Evolutionary conservation across 1,140 invertebrate genomes (phyloP).

Genomic region (Zaprionus ghesquierei): DNA sequence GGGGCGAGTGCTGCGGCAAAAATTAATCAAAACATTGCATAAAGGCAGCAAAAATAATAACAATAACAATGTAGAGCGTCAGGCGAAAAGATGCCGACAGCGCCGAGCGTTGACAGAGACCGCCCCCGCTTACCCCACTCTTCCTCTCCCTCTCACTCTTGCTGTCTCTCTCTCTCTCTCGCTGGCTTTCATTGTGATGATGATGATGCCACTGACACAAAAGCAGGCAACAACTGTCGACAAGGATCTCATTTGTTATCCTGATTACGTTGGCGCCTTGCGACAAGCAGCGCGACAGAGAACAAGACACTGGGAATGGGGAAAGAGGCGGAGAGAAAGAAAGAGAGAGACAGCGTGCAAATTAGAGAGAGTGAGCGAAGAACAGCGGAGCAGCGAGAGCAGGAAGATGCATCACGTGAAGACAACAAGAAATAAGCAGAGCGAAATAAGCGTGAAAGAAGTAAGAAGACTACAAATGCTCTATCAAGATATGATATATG

Average conservation of each 20-base stretch:
- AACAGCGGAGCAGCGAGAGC: neutral
- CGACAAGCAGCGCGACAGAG: slow-evolving; percentile 39
- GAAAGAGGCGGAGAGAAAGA: slow-evolving; percentile 16
- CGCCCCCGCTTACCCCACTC: neutral
- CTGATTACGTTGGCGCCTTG: slow-evolving; percentile 80
- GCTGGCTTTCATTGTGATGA: slow-evolving; percentile 51
- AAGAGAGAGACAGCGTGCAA: neutral
- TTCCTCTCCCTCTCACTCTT: neutral
- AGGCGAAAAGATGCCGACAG: slow-evolving; percentile 71
- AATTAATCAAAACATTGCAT: slow-evolving; percentile 81
- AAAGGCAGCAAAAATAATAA: slow-evolving; percentile 80
- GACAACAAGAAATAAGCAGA: slow-evolving; percentile 23
- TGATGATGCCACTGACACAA: slow-evolving; percentile 79
- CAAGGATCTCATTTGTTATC: slow-evolving; percentile 80
- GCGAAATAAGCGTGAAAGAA: slow-evolving; percentile 21
- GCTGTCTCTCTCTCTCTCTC: neutral
- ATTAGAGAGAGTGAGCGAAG: neutral
- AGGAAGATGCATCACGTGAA: slow-evolving; percentile 1
- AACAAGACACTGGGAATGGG: too few relatives aligned
- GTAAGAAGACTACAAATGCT: slow-evolving; percentile 9
- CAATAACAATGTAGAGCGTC: slow-evolving; percentile 79
- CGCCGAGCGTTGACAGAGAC: slow-evolving; percentile 60
- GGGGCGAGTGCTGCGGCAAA: slow-evolving; percentile 62
- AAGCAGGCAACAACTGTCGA: slow-evolving; percentile 80
- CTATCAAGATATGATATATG: neutral